phyloP scores from a whole-genome alignment of 2,888 invertebrate species.

The Erebia aethiops region DNA sequence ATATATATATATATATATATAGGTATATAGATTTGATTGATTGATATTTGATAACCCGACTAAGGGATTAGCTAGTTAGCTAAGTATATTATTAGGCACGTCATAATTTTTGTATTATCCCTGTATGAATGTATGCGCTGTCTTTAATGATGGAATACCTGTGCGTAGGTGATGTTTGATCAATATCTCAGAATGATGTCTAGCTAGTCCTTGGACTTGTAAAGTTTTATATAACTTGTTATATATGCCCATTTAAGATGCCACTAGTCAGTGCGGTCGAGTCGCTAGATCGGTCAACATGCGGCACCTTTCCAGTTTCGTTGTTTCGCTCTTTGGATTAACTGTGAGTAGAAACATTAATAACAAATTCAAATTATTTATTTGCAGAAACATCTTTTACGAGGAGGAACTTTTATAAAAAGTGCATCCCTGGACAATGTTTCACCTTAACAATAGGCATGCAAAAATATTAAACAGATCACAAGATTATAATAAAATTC shows the following conservation, averaged over 20 bases:
- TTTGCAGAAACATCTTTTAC: background rate
- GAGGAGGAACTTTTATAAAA: too few relatives aligned
- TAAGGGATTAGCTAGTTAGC: too few relatives aligned
- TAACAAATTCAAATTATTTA: background rate
- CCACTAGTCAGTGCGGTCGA: slow-evolving; percentile 45
- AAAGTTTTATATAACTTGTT: slow-evolving; percentile 32
- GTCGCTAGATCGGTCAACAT: slow-evolving; percentile 47
- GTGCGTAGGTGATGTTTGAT: background rate
- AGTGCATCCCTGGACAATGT: too few relatives aligned
- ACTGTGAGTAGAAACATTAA: slow-evolving; percentile 40
- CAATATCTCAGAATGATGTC: slow-evolving; percentile 2
- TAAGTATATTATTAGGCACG: too few relatives aligned
- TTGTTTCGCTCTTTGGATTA: slow-evolving; percentile 42
- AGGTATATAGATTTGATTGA: too few relatives aligned
- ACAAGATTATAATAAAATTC: too few relatives aligned
- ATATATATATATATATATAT: too few relatives aligned
- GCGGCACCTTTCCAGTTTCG: slow-evolving; percentile 38
- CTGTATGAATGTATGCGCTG: background rate
- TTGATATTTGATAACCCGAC: too few relatives aligned
- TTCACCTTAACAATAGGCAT: too few relatives aligned
- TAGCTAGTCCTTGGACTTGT: slow-evolving; percentile 35
- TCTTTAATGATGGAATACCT: background rate
- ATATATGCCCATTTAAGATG: slow-evolving; percentile 39
- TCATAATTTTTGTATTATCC: background rate
- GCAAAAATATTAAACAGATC: too few relatives aligned